Evolutionary conservation across 2,888 invertebrate species (phyloP).

Genomic region (Scelioninae gen. 2): DNA sequence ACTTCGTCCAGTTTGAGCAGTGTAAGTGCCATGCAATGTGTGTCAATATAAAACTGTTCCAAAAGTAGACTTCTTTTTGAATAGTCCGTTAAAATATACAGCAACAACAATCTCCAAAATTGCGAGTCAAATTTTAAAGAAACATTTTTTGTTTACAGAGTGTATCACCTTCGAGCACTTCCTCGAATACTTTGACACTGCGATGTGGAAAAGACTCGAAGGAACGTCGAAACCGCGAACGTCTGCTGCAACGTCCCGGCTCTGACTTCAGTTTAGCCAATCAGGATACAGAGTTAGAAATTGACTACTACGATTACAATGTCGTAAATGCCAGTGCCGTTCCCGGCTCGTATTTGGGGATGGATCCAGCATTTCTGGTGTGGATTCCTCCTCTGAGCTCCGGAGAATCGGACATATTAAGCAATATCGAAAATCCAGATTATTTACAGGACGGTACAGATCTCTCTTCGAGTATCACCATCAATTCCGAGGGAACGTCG

Average conservation of each 20-base stretch:
- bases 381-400: constrained; percentile 91
- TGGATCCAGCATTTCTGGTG: constrained; percentile 91
- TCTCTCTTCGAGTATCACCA: neutral
- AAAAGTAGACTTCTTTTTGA: too few species aligned
- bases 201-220: constrained; percentile 79
- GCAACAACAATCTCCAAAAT: too few species aligned
- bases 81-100: too few species aligned
- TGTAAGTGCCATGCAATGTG: too few species aligned
- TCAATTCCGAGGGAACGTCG: constrained; percentile 31
- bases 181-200: constrained; percentile 68
- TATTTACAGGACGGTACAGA: constrained; percentile 37
- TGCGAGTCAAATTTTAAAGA: too few species aligned
- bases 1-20: constrained; percentile 70
- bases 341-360: constrained; percentile 90
- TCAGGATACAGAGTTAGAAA: constrained; percentile 86
- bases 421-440: constrained; percentile 59
- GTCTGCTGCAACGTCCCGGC: constrained; percentile 80
- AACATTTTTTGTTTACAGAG: constrained; percentile 65
- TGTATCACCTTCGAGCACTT: constrained; percentile 68
- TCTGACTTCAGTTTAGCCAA: constrained; percentile 87
- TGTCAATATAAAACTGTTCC: too few species aligned
- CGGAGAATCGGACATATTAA: constrained; percentile 76
- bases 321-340: constrained; percentile 88
- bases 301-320: constrained; percentile 93
- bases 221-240: constrained; percentile 85